Evolutionary conservation across 2,888 invertebrate genomes (phyloP), one percentile per base, ranked within the genome.

Genomic region (Synergus japonicus): DNA sequence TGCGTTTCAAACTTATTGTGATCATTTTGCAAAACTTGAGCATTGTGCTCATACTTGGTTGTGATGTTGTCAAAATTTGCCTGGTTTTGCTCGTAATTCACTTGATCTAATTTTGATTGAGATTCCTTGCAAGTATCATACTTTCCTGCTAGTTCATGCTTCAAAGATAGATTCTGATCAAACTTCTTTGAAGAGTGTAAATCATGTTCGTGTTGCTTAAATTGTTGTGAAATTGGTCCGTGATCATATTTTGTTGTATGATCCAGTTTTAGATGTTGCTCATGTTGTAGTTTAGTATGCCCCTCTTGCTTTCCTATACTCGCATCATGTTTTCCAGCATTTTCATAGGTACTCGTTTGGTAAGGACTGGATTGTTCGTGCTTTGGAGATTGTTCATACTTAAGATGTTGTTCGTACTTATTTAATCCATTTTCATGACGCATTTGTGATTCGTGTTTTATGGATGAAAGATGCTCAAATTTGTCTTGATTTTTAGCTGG

Each of bases 1-100:
- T 89, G 86, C 2, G 88, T 85, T n/a, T 91, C 91, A 79, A 90
- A 89, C 69, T 91, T 90, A 10, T 80, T 87, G 43, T 89, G 88
- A 76, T 88, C 90, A 81, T 10, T 10, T 12, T 73, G 49, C 49
- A n/a, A 9, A 49, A 81, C 76, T 58, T 84, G 79, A 67, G 82
- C 79, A 63, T 76, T 76, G 37, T 83, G 82, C 18, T 90, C 90
- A 76, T 87, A 87, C 81, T 90, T 90, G 13, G 82, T 44, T 37
- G 54, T 41, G 0, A 82, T 77, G 9, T 80, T 81, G 12, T 84
- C 84, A 41, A 82, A 85, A 73, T 82, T 81, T 41, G 37, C 69
- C 81, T 84, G 85, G 81, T 78, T 83, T 77, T 81, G 82, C 43
- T 90, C 90, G 18, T 87, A 86, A 29, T 78, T 79, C 15, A 78